phyloP scores from a whole-genome alignment of 2,797 vertebrate species.

The Melanogrammus aeglefinus region DNA sequence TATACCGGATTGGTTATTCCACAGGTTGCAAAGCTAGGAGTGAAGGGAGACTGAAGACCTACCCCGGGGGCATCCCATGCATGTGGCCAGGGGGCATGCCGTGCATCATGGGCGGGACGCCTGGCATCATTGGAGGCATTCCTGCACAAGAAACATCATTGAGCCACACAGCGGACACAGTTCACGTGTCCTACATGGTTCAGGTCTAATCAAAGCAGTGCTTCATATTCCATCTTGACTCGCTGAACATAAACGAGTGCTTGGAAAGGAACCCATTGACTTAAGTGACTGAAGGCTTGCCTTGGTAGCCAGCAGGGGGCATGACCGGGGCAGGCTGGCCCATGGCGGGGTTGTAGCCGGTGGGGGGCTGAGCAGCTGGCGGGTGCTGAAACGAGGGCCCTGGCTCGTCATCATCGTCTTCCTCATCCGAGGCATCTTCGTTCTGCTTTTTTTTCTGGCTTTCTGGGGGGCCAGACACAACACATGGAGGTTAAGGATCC shows the following conservation, averaged over 20 bases:
- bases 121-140: slow-evolving; percentile 95
- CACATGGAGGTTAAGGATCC: neutral
- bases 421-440: slow-evolving; percentile 92
- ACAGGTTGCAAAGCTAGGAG: neutral
- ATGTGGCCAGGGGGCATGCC: slow-evolving; percentile 92
- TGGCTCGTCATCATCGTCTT: slow-evolving; percentile 91
- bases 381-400: slow-evolving; percentile 87
- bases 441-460: slow-evolving; percentile 91
- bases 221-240: neutral
- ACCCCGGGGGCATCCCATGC: slow-evolving; percentile 97
- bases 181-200: neutral
- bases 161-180: slow-evolving; percentile 3
- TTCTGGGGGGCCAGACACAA: slow-evolving; percentile 60
- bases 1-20: neutral
- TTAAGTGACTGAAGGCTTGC: slow-evolving; percentile 34
- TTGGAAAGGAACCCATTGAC: neutral
- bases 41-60: slow-evolving; percentile 38
- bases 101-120: slow-evolving; percentile 96
- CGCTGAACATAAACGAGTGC: neutral
- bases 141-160: slow-evolving; percentile 66
- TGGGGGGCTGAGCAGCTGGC: slow-evolving; percentile 80
- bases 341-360: slow-evolving; percentile 87
- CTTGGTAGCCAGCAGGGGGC: slow-evolving; percentile 82
- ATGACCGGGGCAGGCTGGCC: slow-evolving; percentile 88
- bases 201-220: neutral